Evolutionary conservation across 23 tunicate species (phyloP), one percentile per base, ranked within the genome.

Genomic region (Ascidia mentula): DNA sequence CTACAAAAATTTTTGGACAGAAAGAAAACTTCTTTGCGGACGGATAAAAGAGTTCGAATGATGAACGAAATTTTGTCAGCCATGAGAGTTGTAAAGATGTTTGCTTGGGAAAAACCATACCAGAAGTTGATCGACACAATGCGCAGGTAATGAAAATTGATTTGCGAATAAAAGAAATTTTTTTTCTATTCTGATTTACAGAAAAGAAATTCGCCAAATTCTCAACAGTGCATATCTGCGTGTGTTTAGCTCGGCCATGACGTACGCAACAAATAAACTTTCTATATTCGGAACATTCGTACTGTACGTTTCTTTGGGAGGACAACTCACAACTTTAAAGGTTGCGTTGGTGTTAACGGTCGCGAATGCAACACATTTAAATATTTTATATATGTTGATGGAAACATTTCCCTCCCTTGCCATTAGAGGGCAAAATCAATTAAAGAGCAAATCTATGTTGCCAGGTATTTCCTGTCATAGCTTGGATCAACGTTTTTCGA

Each of bases 381-480:
- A n/a, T n/a, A n/a, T n/a, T n/a, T n/a, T n/a, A n/a, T n/a, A n/a
- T n/a, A n/a, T n/a, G n/a, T n/a, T n/a, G n/a, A n/a, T n/a, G n/a
- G n/a, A n/a, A n/a, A n/a, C n/a, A n/a, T n/a, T n/a, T n/a, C n/a
- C n/a, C n/a, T n/a, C n/a, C n/a, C n/a, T n/a, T n/a, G n/a, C n/a
- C n/a, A n/a, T n/a, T n/a, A n/a, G n/a, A n/a, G n/a, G n/a, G n/a
- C n/a, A 42, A 12, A 42, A 42, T 42, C 53, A 42, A 28, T 53
- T 53, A 53, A 53, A 53, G 2, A 9, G 22, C 24, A 9, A 20
- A 3, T n/a, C n/a, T 53, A 5, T 5, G 24, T 9, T 26, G 34
- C 2, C 74, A 90, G 95, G 91, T 82, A 13, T 86, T 91, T 65
- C 38, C 78, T 30, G 84, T 80, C 18, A 46, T 91, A 22, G 91